Conservation (phyloP, 1,140 invertebrate genomes). For the Bombus impatiens region DNA sequence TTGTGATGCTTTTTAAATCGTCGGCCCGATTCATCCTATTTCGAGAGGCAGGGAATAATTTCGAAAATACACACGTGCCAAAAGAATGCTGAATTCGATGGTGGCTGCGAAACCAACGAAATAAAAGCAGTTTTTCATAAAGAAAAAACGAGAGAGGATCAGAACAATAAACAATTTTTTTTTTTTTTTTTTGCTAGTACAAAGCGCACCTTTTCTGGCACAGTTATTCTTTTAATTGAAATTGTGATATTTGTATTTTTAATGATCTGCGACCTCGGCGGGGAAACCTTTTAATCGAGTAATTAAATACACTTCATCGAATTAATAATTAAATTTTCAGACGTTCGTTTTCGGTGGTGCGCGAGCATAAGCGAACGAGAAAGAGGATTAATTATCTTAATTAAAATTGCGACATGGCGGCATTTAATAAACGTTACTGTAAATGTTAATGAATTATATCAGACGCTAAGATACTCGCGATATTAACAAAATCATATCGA, state of each 20-base stretch:
- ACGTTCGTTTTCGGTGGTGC: constrained; percentile 17
- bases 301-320: constrained; percentile 36
- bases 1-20: constrained; percentile 20
- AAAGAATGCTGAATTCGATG: neutral
- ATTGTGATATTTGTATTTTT: constrained; percentile 21
- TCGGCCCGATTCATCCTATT: neutral
- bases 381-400: constrained; percentile 49
- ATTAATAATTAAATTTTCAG: constrained; percentile 37
- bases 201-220: neutral
- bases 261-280: neutral
- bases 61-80: neutral
- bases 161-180: neutral
- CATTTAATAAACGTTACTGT: constrained; percentile 11
- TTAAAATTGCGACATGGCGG: constrained; percentile 33
- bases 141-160: neutral
- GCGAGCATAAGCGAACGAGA: constrained; percentile 1
- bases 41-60: neutral
- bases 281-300: constrained; percentile 7
- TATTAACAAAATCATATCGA: constrained; percentile 1
- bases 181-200: neutral
- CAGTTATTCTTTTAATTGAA: constrained; percentile 8
- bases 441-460: constrained; percentile 20
- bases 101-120: neutral
- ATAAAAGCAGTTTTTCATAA: neutral
- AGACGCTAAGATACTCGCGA: neutral